These are phyloP conservation scores for Zhuqinia jingwanae DNA, from an alignment of 2,888 invertebrate species.

Conservation along the genomic window DNA sequence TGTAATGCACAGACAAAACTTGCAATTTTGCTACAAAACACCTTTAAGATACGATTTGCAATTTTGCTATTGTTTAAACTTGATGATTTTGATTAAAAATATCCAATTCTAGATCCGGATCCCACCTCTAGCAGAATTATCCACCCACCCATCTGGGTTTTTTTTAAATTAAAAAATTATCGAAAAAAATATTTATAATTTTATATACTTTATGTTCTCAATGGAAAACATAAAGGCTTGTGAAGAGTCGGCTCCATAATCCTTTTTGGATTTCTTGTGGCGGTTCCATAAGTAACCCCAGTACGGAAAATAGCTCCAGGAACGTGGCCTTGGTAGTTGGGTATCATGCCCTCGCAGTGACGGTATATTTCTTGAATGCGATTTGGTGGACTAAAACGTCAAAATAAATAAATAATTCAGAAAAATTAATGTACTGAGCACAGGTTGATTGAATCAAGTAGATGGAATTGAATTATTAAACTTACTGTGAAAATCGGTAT, in stretches of 20 bases:
- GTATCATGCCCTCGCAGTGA: constrained; percentile 77
- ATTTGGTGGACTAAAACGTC: constrained; percentile 70
- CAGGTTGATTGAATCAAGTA: no score
- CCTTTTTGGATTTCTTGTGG: constrained; percentile 76
- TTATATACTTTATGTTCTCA: not conserved
- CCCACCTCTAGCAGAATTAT: not conserved
- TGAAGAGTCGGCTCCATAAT: constrained; percentile 14
- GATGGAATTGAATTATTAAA: no score
- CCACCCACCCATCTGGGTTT: not conserved
- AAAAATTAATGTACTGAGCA: no score
- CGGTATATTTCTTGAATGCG: constrained; percentile 75
- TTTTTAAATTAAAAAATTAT: not conserved
- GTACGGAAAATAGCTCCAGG: constrained; percentile 76
- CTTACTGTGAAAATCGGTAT: constrained; percentile 67
- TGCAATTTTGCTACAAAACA: not conserved
- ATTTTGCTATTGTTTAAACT: not conserved
- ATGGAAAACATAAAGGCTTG: constrained; percentile 24
- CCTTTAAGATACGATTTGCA: not conserved
- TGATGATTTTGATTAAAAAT: not conserved
- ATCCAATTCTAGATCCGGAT: not conserved
- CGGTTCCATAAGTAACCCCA: constrained; percentile 75
- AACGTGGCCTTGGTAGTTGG: constrained; percentile 78
- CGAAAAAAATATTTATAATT: not conserved
- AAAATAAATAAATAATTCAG: not conserved
- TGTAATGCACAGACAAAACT: not conserved